Conservation (phyloP, 1,140 invertebrate genomes). For the Pinna nobilis region DNA sequence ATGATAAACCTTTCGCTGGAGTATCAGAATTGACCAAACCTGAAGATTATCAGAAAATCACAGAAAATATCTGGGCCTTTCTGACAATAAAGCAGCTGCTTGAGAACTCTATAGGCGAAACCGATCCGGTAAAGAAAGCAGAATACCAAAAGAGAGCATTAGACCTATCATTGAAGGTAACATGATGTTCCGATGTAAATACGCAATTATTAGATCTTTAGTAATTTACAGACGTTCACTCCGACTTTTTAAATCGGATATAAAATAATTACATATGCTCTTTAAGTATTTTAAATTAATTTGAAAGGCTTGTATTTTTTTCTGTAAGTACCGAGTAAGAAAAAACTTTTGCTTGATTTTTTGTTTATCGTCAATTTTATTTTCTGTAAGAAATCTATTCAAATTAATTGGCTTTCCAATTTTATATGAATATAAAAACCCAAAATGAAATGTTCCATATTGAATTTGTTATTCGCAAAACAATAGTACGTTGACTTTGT, state of each 20-base stretch:
- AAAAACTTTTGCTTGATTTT: no score
- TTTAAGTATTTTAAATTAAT: no score
- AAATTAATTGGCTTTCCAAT: no score
- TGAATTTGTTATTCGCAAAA: background rate
- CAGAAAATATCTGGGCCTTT: constrained; percentile 83
- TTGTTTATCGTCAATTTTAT: no score
- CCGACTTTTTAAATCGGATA: no score
- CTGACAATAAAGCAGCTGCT: constrained; percentile 81
- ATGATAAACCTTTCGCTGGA: constrained; percentile 5
- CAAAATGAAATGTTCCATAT: background rate
- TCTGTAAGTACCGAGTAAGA: no score
- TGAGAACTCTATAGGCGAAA: constrained; percentile 68
- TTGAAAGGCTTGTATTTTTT: no score
- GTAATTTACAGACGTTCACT: no score
- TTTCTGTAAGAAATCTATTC: no score
- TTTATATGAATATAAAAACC: background rate
- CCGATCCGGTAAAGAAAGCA: constrained; percentile 38
- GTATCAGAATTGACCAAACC: constrained; percentile 39
- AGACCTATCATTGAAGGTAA: constrained; percentile 59
- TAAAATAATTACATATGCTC: no score
- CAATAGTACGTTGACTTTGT: background rate
- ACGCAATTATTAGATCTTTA: no score
- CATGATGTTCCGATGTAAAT: no score
- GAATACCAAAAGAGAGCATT: constrained; percentile 42
- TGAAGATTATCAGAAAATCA: constrained; percentile 53